Conservation (phyloP, 1,140 invertebrate species). For the Batillaria attramentaria region DNA sequence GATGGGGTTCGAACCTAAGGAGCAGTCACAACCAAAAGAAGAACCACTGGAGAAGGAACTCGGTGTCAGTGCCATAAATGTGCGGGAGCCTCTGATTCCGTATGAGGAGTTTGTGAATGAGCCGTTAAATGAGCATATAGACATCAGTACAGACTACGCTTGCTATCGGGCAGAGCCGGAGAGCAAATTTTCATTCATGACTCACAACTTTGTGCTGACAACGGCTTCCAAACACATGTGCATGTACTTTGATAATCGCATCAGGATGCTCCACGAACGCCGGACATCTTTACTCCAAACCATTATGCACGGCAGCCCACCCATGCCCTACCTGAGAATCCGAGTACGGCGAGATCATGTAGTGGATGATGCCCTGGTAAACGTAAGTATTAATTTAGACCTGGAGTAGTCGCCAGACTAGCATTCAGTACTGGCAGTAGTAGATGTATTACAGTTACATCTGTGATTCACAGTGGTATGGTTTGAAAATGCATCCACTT, state of each 20-base stretch:
- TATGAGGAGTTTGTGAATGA: constrained; percentile 95
- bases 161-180: constrained; percentile 79
- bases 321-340: constrained; percentile 89
- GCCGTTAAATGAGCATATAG: constrained; percentile 89
- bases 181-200: constrained; percentile 90
- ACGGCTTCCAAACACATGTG: constrained; percentile 91
- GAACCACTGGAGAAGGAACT: constrained; percentile 76
- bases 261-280: constrained; percentile 94
- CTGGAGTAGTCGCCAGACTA: too few species aligned
- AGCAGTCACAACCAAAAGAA: constrained; percentile 60
- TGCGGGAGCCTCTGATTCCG: constrained; percentile 85
- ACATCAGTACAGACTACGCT: constrained; percentile 94
- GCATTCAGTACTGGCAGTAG: too few species aligned
- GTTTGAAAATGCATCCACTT: too few species aligned
- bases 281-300: constrained; percentile 86
- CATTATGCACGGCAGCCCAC: constrained; percentile 81
- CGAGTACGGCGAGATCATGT: constrained; percentile 87
- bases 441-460: too few species aligned
- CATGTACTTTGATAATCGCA: constrained; percentile 93
- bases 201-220: constrained; percentile 92
- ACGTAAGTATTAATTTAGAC: constrained; percentile 78
- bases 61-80: constrained; percentile 84
- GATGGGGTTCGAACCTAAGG: constrained; percentile 65
- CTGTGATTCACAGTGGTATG: too few species aligned
- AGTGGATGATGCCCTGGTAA: constrained; percentile 92